phyloP scores from a whole-genome alignment of 92 coral and sea anemone genomes.

The Epizoanthus illoricatus region DNA sequence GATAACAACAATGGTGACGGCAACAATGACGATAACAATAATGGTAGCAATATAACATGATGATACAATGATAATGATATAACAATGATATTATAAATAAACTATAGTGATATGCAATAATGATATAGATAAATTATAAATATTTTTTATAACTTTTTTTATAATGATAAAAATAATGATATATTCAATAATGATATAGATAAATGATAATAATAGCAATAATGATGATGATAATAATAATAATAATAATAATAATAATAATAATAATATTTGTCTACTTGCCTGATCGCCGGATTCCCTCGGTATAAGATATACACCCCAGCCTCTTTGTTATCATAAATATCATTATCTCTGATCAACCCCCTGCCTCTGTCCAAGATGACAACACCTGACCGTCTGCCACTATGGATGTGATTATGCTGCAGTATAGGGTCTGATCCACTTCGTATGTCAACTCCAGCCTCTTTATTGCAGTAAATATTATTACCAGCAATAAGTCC shows the following conservation, averaged over 20 bases:
- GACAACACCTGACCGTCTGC: constrained; percentile 88
- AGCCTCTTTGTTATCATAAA: constrained; percentile 92
- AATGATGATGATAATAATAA: background rate
- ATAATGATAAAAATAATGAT: too few species aligned
- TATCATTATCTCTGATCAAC: constrained; percentile 82
- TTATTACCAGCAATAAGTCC: constrained; percentile 97
- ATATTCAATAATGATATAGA: too few species aligned
- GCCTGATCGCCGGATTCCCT: constrained; percentile 90
- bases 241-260: background rate
- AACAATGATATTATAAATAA: background rate
- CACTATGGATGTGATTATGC: constrained; percentile 89
- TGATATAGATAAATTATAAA: too few species aligned
- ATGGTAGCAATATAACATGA: background rate
- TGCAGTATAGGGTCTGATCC: constrained; percentile 95
- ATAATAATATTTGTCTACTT: constrained; percentile 16
- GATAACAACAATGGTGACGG: too few species aligned
- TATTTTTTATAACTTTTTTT: too few species aligned
- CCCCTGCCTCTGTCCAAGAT: constrained; percentile 94
- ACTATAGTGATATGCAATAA: background rate
- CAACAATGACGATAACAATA: too few species aligned
- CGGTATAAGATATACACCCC: constrained; percentile 89
- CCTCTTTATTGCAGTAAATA: constrained; percentile 85
- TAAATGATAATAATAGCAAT: background rate
- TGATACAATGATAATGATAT: background rate
- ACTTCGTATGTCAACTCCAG: constrained; percentile 92